Evolutionary conservation across 2,797 vertebrate genomes (phyloP).

Genomic region (Characodon lateralis): DNA sequence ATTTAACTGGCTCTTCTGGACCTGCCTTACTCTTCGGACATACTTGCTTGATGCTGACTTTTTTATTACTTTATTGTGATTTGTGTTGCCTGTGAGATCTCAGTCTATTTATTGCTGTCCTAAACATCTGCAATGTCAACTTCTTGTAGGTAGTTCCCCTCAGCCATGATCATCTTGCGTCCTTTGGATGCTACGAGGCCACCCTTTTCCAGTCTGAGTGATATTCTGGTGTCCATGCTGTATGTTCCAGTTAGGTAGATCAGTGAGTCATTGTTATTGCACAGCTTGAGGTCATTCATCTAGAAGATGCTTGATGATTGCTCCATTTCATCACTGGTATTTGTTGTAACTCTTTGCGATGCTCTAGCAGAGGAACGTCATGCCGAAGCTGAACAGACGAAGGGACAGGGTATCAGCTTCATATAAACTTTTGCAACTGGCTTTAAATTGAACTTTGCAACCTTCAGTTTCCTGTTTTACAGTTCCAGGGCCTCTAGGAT

Average conservation of each 20-base stretch:
- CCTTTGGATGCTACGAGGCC: not conserved
- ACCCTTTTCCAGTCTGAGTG: not conserved
- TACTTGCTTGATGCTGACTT: not conserved
- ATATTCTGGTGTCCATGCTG: not conserved
- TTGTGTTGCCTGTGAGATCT: not conserved
- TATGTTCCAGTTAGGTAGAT: not conserved
- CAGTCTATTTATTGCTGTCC: not conserved
- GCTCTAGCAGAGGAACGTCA: not conserved
- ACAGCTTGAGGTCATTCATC: not conserved
- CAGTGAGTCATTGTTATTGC: not conserved
- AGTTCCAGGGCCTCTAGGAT: not conserved
- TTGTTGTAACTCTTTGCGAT: not conserved
- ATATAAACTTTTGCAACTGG: not conserved
- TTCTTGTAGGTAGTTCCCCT: not conserved
- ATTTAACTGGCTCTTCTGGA: not conserved
- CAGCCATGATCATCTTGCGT: not conserved
- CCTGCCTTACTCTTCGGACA: not conserved
- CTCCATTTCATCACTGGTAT: not conserved
- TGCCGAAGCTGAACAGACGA: not conserved
- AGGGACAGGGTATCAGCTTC: not conserved
- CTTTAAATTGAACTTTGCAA: not conserved
- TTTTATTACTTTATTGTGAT: not conserved
- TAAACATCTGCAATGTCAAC: too few relatives aligned
- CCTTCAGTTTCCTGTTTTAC: not conserved
- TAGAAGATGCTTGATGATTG: not conserved